A percentile compares a stretch with the other conserved stretches of the same genome.
phyloP scores from a whole-genome alignment of 2,888 invertebrate species.

The Acrobeloides nanus region DNA sequence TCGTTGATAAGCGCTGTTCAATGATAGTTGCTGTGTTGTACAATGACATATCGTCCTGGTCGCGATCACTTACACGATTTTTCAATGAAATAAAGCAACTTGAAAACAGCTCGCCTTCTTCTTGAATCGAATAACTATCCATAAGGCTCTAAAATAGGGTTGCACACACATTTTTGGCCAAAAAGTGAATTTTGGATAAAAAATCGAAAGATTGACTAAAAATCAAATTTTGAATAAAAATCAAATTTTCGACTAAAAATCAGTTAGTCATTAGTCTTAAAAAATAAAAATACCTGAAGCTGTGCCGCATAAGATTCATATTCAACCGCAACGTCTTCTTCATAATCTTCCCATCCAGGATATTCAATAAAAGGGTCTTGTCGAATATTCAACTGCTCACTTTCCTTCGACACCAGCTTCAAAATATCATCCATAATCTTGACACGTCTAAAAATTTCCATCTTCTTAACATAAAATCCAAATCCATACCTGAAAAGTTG shows the following conservation, averaged over 20 bases:
- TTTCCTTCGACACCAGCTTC: constrained; percentile 12
- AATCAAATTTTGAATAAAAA: no score
- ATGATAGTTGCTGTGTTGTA: constrained; percentile 42
- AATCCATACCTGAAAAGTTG: constrained; percentile 38
- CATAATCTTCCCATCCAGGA: background rate
- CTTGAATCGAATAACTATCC: constrained; percentile 31
- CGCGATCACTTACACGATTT: constrained; percentile 42
- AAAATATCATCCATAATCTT: constrained; percentile 2
- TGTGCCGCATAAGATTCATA: constrained; percentile 17
- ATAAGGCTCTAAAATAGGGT: constrained; percentile 19
- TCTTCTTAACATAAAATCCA: background rate
- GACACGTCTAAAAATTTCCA: background rate
- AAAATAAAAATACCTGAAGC: constrained; percentile 5
- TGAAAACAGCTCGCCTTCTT: constrained; percentile 42
- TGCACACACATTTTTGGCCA: no score
- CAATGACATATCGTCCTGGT: constrained; percentile 49
- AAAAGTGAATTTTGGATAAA: no score
- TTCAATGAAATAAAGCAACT: constrained; percentile 36
- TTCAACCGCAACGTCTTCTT: background rate
- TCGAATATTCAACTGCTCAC: constrained; percentile 13
- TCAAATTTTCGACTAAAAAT: no score
- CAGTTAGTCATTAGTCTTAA: background rate
- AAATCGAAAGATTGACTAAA: no score
- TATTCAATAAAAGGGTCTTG: constrained; percentile 14
- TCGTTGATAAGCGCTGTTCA: constrained; percentile 31